Base-by-base conservation (phyloP, 2,888 invertebrate genomes). In the Ornithoptera priamus region DNA sequence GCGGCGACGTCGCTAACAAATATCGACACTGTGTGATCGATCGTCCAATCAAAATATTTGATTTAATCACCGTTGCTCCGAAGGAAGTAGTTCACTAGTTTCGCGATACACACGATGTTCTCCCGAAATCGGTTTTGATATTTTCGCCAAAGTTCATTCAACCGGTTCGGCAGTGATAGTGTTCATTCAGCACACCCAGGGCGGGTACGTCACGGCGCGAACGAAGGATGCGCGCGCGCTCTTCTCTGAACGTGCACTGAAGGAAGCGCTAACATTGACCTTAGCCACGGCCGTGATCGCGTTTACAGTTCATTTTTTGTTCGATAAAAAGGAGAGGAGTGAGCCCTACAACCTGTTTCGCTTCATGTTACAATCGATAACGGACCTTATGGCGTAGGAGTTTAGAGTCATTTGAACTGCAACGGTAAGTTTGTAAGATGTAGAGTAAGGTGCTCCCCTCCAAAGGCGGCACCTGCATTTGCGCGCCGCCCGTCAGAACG, bases 291-390 rank as follows among this genome's bases (percentile, higher is more conserved):
- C 92, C 92, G 92, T 92, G 92, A 92, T 92, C 92, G 92, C 92
- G 90, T 92, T 92, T 92, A 92, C 92, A 92, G 92, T 92, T 92
- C 92, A 92, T 92, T 92, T 92, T 92, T 92, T 92, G 92, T 90
- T 91, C 92, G 90, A 92, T 92, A 92, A 92, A 92, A 92, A 92
- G 92, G 92, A 92, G 92, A 92, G 92, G 90, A 92, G 91, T 91
- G 90, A 86, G 90, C 90, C 89, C 92, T 92, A 89, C 90, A 87
- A 88, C 63, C 63, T 42, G 66, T 63, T 76, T 77, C 70, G 36
- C 20, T 22, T 63, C 30, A 18, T 3, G 1, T 0, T 10, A 15
- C 4, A 17, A 15, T 58, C 66, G 2, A 83, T 67, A 70, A 17
- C 74, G 17, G 61, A 75, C 78, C 75, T 78, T 88, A 77, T 67